Base-by-base conservation (phyloP, 2,797 vertebrate genomes). In the Melanotaenia pygmaea region DNA sequence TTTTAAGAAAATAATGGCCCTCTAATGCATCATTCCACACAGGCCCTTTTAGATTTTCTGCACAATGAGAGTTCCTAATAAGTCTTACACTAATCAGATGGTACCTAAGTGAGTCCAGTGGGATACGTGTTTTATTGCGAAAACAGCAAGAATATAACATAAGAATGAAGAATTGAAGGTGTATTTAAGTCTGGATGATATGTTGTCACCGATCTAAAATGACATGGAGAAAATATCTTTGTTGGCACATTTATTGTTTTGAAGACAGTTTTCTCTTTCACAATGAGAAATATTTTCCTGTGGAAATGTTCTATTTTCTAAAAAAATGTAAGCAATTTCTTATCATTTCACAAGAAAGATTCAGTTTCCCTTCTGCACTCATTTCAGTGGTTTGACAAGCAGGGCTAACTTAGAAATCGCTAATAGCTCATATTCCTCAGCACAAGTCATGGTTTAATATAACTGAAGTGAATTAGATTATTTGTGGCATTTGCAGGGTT, bases 21-120 rank as follows among this genome's bases (percentile, higher is more conserved):
- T 76, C 70, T 74, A 64, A 84, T 82, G 67, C 24, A 77, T 90
- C 67, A 74, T 79, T 67, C 59, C 64, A 64, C 35, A 70, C 50
- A 62, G 59, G 57, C 38, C 57, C 35, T 37, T 83, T 80, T 65
- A 72, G 57, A 28, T 67, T 69, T 72, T 60, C 40, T 71, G 51
- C 47, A 70, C 35, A 13, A 40, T 18, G 43, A 71, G 65, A 61
- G 66, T 63, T 47, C 57, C 54, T 40, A 67, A 53, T 40, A 58
- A 38, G 60, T 71, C 59, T 60, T 47, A 63, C 24, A 50, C 47
- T 59, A 64, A 74, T 84, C 67, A 60, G 61, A 72, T 70, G 71
- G 50, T 61, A 35, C 78, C 61, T 69, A 22, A 13, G 75, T 59
- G 57, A 70, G 56, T 72, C 59, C 30, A 2, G 3, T 69, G 58